Percentiles rank a stretch among this genome's conserved stretches.
Evolutionary conservation across 2,888 invertebrate species (phyloP).

Genomic region (Pheosia tremula): DNA sequence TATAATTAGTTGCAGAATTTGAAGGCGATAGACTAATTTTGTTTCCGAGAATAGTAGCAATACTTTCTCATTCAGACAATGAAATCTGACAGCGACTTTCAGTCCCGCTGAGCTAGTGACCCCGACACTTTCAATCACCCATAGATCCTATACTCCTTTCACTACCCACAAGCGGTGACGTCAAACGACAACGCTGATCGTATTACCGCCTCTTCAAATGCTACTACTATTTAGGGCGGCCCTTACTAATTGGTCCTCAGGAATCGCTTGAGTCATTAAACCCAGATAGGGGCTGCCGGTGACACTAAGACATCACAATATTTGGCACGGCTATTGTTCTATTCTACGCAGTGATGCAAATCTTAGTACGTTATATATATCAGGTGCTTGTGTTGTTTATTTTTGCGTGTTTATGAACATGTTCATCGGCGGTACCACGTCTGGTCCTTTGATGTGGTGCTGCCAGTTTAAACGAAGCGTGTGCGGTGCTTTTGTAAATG

Average conservation of each 20-base stretch:
- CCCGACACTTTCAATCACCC: not conserved
- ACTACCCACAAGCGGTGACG: constrained; percentile 1
- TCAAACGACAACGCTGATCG: not conserved
- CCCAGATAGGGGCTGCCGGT: constrained; percentile 35
- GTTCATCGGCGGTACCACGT: not conserved
- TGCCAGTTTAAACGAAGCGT: not conserved
- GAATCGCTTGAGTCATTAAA: constrained; percentile 23
- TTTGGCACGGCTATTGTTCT: constrained; percentile 63
- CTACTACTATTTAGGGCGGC: constrained; percentile 1
- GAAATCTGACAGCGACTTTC: not conserved
- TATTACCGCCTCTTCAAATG: not conserved
- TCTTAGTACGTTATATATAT: not conserved
- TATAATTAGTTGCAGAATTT: too few species aligned
- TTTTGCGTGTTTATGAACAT: not conserved
- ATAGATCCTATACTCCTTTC: constrained; percentile 3
- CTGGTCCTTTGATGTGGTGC: not conserved
- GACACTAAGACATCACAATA: constrained; percentile 55
- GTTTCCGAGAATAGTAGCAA: not conserved
- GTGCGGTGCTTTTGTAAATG: not conserved
- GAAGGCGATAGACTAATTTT: too few species aligned
- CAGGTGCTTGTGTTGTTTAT: not conserved
- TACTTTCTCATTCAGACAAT: not conserved
- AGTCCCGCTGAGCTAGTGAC: constrained; percentile 1
- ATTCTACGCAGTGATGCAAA: constrained; percentile 61
- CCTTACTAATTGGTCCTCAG: constrained; percentile 3